Evolutionary conservation across 2,888 invertebrate species (phyloP).

Genomic region (Psococerastis gibbosa): DNA sequence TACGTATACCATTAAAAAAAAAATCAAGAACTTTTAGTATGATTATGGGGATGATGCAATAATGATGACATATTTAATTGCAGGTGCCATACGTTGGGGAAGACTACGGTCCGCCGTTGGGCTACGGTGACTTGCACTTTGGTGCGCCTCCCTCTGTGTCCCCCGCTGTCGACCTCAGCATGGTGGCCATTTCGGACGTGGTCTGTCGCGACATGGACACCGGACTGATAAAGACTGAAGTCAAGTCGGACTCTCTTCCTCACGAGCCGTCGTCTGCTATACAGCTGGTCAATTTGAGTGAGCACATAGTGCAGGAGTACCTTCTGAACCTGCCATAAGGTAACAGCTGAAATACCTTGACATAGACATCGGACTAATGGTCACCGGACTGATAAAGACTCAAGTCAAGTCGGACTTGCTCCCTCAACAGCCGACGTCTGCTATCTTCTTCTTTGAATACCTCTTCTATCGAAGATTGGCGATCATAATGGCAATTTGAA

Average conservation of each 20-base stretch:
- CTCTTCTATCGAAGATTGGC: too few species aligned
- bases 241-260: neutral
- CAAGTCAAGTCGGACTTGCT: too few species aligned
- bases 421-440: too few species aligned
- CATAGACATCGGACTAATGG: too few species aligned
- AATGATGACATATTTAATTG: too few species aligned
- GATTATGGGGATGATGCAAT: too few species aligned
- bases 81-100: neutral
- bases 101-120: neutral
- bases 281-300: neutral
- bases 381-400: too few species aligned
- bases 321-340: neutral
- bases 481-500: too few species aligned
- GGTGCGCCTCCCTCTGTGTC: neutral
- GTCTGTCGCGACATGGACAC: neutral
- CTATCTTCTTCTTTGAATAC: too few species aligned
- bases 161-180: slow-evolving; percentile 4
- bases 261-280: neutral
- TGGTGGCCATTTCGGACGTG: slow-evolving; percentile 6
- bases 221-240: neutral
- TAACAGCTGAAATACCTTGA: too few species aligned
- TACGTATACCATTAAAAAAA: too few species aligned
- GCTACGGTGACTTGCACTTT: neutral
- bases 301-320: slow-evolving; percentile 1
- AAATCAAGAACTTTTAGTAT: too few species aligned